Evolutionary conservation across 2,888 invertebrate genomes (phyloP), one percentile per base, ranked within the genome.

Genomic region (Nemapogon koenigi): DNA sequence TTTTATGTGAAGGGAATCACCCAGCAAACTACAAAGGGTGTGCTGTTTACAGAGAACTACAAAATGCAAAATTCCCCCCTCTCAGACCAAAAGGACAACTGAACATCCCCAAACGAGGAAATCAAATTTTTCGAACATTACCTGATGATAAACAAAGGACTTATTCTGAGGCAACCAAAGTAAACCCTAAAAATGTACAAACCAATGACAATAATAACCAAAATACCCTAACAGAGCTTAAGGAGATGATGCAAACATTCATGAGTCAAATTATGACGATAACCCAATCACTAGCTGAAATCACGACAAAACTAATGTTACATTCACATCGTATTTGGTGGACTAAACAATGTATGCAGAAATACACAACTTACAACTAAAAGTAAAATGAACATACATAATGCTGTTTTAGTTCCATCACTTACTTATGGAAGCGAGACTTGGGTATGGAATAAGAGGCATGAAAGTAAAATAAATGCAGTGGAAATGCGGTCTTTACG

Each of bases 21-120:
- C 47, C 49, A 3, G 48, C 48, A 1, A 49, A 49, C 25, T 50
- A 46, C 14, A 47, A 46, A 15, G 45, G 45, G 14, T 48, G 46
- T 26, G 36, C 14, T 7, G 43, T 44, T 1, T 48, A 47, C 16
- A 45, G 37, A 26, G 47, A 49, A 4, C 17, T 48, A 7, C 43
- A 43, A 28, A 47, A 44, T 32, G 19, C 33, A 0, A 43, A 43
- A 37, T 43, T 18, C 18, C 41, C n/a, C n/a, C n/a, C n/a, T n/a
- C n/a, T n/a, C n/a, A n/a, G n/a, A n/a, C n/a, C n/a, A n/a, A n/a
- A n/a, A n/a, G n/a, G n/a, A n/a, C 46, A 11, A 26, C 10, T 13
- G 22, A 14, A 14, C 16, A 25, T 3, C 19, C 15, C 18, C 30
- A 25, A 10, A 10, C 15, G n/a, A 14, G 8, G 8, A 16, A 17